Evolutionary conservation across 92 coral and sea anemone species (phyloP), one percentile per base, ranked within the genome.

Genomic region (Porites rus): DNA sequence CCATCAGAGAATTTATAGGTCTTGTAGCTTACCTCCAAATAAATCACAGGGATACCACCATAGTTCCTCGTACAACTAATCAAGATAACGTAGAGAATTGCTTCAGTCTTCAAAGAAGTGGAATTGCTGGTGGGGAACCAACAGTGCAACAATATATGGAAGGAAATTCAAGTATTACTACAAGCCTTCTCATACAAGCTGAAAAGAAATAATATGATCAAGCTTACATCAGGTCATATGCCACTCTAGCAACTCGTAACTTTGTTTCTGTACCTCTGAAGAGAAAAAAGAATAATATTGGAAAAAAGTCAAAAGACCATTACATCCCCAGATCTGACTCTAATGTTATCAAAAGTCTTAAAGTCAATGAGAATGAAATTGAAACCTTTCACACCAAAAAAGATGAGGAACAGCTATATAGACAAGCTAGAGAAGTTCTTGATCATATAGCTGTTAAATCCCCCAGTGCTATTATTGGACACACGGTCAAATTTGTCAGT

Each of bases 61-160:
- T 84, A 84, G 88, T 84, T 7, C 88, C 88, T 25, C 78, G 88
- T 19, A 84, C 88, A 51, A 84, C 82, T 9, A 84, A 84, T 50
- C 69, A 84, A 20, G 88, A 84, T 63, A 76, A 84, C 20, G 88
- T 84, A 4, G 88, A 75, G 8, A 84, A 84, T 46, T 84, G 64
- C 12, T 84, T 84, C 61, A 84, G 83, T 59, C 52, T 84, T n/a
- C 88, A 84, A 54, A 43, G 88, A 20, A 24, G 64, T 12, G 65
- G 88, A 24, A 38, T 74, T 10, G 28, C 88, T n/a, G 88, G 88
- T 17, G 82, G 88, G 8, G 88, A 84, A 76, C 52, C 31, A 10
- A 84, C 82, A 8, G 88, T 75, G 1, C 63, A 84, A 68, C 88
- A 84, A 22, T 84, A 84, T 21, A 14, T 84, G 20, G 83, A 84